phyloP scores from a whole-genome alignment of 2,888 invertebrate genomes.

The Erebia epiphron region DNA sequence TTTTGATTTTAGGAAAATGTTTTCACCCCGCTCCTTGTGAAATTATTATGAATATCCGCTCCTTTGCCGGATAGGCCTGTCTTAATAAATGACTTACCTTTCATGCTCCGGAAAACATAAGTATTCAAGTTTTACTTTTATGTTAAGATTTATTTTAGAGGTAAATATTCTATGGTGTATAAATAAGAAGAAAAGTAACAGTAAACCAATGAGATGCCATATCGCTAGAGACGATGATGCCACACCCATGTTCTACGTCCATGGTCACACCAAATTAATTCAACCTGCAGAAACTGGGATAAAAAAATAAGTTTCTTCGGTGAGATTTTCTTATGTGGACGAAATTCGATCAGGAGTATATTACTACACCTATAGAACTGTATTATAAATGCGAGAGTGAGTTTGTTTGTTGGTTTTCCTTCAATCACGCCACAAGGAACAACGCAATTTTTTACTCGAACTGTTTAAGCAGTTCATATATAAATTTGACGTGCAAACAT shows the following conservation, averaged over 20 bases:
- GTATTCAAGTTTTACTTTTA: slow-evolving; percentile 25
- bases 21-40: slow-evolving; percentile 68
- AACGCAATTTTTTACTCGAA: too few species aligned
- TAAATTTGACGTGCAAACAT: too few species aligned
- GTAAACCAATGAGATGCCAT: background rate
- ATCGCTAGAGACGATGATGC: background rate
- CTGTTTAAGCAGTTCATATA: too few species aligned
- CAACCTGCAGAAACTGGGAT: background rate
- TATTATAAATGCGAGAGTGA: too few species aligned
- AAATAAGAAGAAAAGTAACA: background rate
- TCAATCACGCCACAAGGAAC: too few species aligned
- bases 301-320: background rate
- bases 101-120: slow-evolving; percentile 31
- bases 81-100: slow-evolving; percentile 35
- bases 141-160: slow-evolving; percentile 5
- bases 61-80: slow-evolving; percentile 50
- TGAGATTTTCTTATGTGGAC: too few species aligned
- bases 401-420: too few species aligned
- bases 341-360: too few species aligned
- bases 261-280: background rate
- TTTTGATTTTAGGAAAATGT: slow-evolving; percentile 78
- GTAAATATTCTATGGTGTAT: background rate
- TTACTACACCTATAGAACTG: too few species aligned
- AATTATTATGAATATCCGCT: slow-evolving; percentile 79
- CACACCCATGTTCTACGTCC: background rate